Evolutionary conservation across 2,888 invertebrate species (phyloP).

Genomic region (Drosophila lutescens): DNA sequence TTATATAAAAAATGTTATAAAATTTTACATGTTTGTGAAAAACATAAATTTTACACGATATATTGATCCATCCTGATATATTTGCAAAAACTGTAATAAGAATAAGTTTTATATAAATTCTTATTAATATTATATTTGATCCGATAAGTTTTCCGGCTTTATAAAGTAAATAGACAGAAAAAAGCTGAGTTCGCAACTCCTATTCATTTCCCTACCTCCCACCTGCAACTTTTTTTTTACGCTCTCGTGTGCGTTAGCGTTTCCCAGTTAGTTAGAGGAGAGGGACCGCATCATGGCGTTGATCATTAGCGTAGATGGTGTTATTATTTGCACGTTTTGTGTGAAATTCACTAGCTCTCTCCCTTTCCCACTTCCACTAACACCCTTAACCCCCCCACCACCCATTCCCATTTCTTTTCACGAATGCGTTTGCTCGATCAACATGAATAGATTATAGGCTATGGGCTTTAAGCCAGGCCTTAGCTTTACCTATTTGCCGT

Average conservation of each 20-base stretch:
- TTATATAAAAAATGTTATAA: too few species aligned
- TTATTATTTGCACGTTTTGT: constrained; percentile 84
- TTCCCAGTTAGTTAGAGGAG: constrained; percentile 21
- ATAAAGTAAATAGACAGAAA: background rate
- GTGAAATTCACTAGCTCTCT: constrained; percentile 74
- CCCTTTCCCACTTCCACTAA: constrained; percentile 36
- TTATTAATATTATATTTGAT: too few species aligned
- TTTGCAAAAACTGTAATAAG: too few species aligned
- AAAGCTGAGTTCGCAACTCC: constrained; percentile 8
- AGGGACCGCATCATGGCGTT: constrained; percentile 61
- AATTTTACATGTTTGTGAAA: too few species aligned
- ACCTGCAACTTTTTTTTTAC: constrained; percentile 15
- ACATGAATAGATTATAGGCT: constrained; percentile 36
- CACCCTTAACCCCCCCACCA: background rate
- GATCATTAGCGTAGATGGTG: constrained; percentile 83
- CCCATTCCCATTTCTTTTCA: background rate
- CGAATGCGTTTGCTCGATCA: constrained; percentile 43
- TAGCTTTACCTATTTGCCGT: constrained; percentile 29
- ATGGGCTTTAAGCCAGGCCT: constrained; percentile 5
- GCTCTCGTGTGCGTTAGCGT: constrained; percentile 24
- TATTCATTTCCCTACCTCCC: background rate
- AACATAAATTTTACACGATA: too few species aligned
- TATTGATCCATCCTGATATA: too few species aligned
- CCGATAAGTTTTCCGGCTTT: too few species aligned
- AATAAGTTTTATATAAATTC: too few species aligned